Conservation (phyloP, 2,113 vertebrate genomes). For the Chunga burmeisteri region DNA sequence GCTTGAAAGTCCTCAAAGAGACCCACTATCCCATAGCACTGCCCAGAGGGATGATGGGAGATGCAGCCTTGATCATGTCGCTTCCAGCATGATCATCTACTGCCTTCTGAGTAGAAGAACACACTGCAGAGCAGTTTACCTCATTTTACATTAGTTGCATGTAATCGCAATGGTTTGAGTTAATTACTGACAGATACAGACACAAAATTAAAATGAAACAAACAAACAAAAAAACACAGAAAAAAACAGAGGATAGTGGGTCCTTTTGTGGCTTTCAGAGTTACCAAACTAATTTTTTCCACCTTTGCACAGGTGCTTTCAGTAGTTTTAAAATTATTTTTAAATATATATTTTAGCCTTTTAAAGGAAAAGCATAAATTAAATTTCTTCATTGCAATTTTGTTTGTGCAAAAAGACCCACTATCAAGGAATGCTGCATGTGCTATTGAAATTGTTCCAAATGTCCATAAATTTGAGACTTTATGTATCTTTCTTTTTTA, state of each 20-base stretch:
- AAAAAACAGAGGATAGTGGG: conserved; percentile 93
- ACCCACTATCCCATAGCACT: conserved; percentile 99
- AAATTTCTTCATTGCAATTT: conserved; percentile 70
- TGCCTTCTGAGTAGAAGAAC: conserved; percentile 94
- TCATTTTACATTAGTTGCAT: conserved; percentile 88
- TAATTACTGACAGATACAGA: conserved; percentile 74
- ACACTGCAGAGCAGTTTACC: conserved; percentile 90
- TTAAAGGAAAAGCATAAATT: conserved; percentile 68
- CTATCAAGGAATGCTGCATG: conserved; percentile 93
- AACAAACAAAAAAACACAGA: neutral
- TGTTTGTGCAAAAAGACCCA: conserved; percentile 98
- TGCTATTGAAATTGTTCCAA: conserved; percentile 79
- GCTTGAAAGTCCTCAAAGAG: conserved; percentile 99
- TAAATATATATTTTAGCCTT: conserved; percentile 75
- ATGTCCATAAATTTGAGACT: conserved; percentile 80
- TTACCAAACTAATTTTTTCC: conserved; percentile 75
- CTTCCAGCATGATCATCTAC: conserved; percentile 91
- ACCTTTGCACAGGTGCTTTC: conserved; percentile 79
- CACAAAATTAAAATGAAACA: conserved; percentile 69
- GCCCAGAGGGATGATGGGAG: conserved; percentile 94
- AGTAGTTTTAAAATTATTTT: conserved; percentile 71
- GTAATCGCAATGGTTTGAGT: conserved; percentile 79
- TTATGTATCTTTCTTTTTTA: conserved; percentile 73
- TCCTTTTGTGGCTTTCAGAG: conserved; percentile 99
- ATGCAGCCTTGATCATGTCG: conserved; percentile 94